Evolutionary conservation across 1,140 invertebrate species (phyloP), one percentile per base, ranked within the genome.

Genomic region (Sycophila sp.): DNA sequence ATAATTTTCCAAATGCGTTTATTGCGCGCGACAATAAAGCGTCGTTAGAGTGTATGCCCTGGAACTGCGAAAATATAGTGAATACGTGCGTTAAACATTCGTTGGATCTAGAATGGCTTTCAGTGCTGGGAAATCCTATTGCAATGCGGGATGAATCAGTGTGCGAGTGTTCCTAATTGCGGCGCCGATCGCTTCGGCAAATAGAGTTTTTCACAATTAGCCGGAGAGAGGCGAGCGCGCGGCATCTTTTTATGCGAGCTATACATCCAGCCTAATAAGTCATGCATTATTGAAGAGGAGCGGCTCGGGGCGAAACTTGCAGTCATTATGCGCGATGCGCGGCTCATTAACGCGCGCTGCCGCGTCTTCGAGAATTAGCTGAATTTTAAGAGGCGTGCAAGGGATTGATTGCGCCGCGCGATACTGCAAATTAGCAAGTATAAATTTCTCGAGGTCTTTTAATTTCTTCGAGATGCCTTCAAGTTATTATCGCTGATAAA

Each of bases 211-310:
- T 22, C 56, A 42, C 42, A 60, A 60, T 60, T 42, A 60, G 56
- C n/a, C n/a, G n/a, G n/a, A n/a, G n/a, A n/a, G n/a, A 13, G 32
- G 19, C 15, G 51, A 6, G 34, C 30, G 19, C 34, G 56, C 3
- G 51, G 10, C 28, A 17, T 19, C 58, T 42, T 60, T 60, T 30
- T 42, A 42, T 11, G 7, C 4, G 47, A 36, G 34, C 5, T 5
- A 11, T 11, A 11, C 34, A 11, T 5, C 11, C 11, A 13, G 36
- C 22, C 58, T 42, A 60, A 42, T 60, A 60, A 60, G 58, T 42
- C 58, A 60, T 60, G 58, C 58, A 60, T 60, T 60, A 60, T 60
- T 60, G 42, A 73, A 70, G 58, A 60, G 32, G n/a, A n/a, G n/a
- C n/a, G n/a, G n/a, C n/a, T n/a, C n/a, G n/a, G n/a, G n/a, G n/a